Conservation (phyloP, 2,888 invertebrate genomes). For the Nasonia oneida region DNA sequence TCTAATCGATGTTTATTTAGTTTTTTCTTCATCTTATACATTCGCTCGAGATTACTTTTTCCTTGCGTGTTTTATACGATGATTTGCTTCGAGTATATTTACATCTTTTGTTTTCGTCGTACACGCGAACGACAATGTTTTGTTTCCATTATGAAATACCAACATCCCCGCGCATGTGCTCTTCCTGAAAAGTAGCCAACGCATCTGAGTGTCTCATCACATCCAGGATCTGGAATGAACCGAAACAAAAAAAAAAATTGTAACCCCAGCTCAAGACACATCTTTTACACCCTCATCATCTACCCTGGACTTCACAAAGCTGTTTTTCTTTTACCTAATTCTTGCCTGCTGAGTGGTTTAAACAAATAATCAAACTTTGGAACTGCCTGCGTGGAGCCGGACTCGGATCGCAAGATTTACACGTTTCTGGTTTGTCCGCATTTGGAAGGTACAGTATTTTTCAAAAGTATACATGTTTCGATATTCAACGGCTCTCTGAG, state of each 20-base stretch:
- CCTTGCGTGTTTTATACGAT: background rate
- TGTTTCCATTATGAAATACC: conserved; percentile 1
- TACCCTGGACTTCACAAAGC: conserved; percentile 49
- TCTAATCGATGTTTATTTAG: conserved; percentile 19
- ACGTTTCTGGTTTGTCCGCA: background rate
- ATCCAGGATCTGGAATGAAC: conserved; percentile 52
- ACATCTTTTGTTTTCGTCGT: background rate
- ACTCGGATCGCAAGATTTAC: background rate
- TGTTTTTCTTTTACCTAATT: conserved; percentile 66
- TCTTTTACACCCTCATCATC: conserved; percentile 45
- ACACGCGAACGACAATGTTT: background rate
- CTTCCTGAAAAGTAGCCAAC: conserved; percentile 44
- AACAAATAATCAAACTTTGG: conserved; percentile 45
- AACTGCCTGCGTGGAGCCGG: background rate
- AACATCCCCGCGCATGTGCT: conserved; percentile 39
- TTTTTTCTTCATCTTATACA: background rate
- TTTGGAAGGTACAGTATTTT: conserved; percentile 42
- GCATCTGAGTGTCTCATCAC: conserved; percentile 46
- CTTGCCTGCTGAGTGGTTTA: conserved; percentile 70
- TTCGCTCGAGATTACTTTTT: background rate
- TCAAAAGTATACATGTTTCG: background rate
- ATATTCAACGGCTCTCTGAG: background rate
- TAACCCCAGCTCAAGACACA: conserved; percentile 51
- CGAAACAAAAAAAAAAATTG: conserved; percentile 19
- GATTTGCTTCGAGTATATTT: background rate